Base-by-base conservation (phyloP, 35 echinoderm and acorn worm species). In the Lytechinus variegatus region DNA sequence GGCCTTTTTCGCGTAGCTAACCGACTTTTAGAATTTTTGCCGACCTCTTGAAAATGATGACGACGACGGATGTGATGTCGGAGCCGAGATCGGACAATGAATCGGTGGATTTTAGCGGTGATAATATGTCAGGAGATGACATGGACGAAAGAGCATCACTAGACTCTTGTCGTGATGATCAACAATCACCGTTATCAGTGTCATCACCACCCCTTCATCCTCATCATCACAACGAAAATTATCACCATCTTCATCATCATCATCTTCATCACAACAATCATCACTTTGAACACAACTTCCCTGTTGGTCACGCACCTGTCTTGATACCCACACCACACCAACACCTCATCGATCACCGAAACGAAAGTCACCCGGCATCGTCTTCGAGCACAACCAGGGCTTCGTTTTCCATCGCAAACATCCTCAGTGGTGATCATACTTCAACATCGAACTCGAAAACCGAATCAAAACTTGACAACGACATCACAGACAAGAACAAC, bases 211-310 rank as follows among this genome's bases (percentile, higher is more conserved):
- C n/a, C 9, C 54, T 24, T 55, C 92, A 53, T 33, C 92, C 55
- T 55, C 92, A 93, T 57, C 53, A 93, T 5, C 9, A 57, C 55
- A 11, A 93, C 5, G 57, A 93, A 19, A 27, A 55, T 27, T 54
- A 56, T 57, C 92, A 93, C 28, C 55, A 56, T 57, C 92, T 56
- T 24, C 92, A 93, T 54, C 92, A 93, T 54, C 92, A 93, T 57
- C 92, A 93, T 27, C 92, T 55, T 24, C 92, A 93, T 57, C 92
- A 93, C 92, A 54, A 93, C 92, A 54, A 93, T 57, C 92, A 93
- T 54, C 92, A 93, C 92, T 57, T 55, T 54, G 92, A 93, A 19
- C 92, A 93, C 52, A 54, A 54, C 14, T 57, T 93, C 9, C 53
- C 92, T 13, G 55, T 93, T 13, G 92, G 52, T 54, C 52, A 93